phyloP scores from a whole-genome alignment of 1,140 invertebrate genomes.

The Drosophila orena region DNA sequence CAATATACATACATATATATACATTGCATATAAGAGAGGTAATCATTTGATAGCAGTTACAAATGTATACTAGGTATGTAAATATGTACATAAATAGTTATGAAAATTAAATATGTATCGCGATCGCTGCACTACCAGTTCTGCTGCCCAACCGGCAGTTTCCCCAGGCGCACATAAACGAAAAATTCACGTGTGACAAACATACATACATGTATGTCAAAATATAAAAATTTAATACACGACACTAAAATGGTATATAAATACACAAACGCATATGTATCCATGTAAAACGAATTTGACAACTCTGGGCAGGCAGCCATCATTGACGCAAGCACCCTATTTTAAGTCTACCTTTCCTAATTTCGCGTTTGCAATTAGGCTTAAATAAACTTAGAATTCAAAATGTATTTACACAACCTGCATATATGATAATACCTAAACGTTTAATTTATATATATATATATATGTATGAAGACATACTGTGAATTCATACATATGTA shows the following conservation, averaged over 20 bases:
- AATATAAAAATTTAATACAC: background rate
- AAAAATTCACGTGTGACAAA: too few relatives aligned
- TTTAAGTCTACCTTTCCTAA: conserved; percentile 60
- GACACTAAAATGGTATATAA: background rate
- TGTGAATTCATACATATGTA: background rate
- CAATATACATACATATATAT: too few relatives aligned
- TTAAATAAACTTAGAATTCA: conserved; percentile 15
- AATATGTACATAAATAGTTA: background rate
- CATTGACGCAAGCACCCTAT: conserved; percentile 80
- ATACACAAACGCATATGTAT: background rate
- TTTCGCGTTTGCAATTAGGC: conserved; percentile 21
- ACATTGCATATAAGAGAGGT: too few relatives aligned
- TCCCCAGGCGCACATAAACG: too few relatives aligned
- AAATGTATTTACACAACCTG: too few relatives aligned
- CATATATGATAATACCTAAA: too few relatives aligned
- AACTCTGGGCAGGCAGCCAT: conserved; percentile 58
- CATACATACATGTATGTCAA: too few relatives aligned
- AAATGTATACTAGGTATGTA: background rate
- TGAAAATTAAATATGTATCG: background rate
- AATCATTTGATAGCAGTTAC: too few relatives aligned
- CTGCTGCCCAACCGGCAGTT: background rate
- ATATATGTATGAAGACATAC: conserved; percentile 8
- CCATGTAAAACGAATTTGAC: conserved; percentile 49
- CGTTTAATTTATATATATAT: conserved; percentile 3
- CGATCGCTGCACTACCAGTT: background rate